Evolutionary conservation across 2,888 invertebrate species (phyloP), one percentile per base, ranked within the genome.

Genomic region (Tiphia femorata): DNA sequence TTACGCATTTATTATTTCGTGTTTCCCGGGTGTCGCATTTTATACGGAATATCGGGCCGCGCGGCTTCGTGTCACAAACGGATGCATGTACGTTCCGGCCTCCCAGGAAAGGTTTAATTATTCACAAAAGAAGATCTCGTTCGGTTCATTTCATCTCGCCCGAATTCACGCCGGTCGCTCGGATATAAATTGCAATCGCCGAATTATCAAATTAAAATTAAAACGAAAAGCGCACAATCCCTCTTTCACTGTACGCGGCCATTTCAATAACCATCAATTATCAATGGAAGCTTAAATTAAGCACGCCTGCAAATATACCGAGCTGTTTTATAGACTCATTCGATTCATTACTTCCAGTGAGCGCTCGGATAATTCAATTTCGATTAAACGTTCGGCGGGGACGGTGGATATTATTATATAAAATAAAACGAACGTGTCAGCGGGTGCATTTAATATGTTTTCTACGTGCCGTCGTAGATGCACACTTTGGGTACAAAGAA

Each of bases 261-360:
- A 49, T 59, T 62, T n/a, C 58, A 67, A 64, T 61, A 60, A 59
- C 42, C 59, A 56, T 60, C 65, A 65, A 68, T 68, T 68, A 69
- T 69, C 65, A 56, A 49, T 52, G 47, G 10, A 53, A 58, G 59
- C 69, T 58, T 59, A 62, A 65, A 68, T 62, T 58, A 58, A 62
- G 54, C 62, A 35, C 50, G 53, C 29, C 25, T 48, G 54, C 62
- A 64, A 64, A 57, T 62, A 52, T 42, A 48, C 56, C 27, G 46
- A 40, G 17, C 43, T 38, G 48, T 60, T 53, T 54, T 58, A 35
- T 50, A 64, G 49, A 57, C 58, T 68, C 64, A 60, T 44, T 60
- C 37, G 41, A 52, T 49, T 59, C 53, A 48, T 60, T 43, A 25
- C 41, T 50, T 50, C 29, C 41, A 40, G 14, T 38, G 56, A 40